A percentile compares a stretch with the other conserved stretches of the same genome.
Conservation (phyloP, 1,140 invertebrate species). For the Meloidogyne chitwoodi region DNA sequence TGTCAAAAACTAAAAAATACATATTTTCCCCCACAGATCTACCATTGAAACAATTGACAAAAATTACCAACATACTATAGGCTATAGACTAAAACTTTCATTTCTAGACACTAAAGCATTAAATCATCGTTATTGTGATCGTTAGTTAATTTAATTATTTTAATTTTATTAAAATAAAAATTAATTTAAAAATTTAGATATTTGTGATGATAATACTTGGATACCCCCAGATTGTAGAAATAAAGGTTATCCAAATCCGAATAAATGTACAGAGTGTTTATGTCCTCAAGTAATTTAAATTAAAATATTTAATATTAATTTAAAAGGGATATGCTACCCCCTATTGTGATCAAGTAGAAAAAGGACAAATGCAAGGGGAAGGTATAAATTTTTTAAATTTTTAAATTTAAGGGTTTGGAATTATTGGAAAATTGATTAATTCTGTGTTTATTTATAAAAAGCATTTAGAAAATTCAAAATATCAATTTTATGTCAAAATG, state of each 20-base stretch:
- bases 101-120: slow-evolving; percentile 17
- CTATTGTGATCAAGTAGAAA: slow-evolving; percentile 5
- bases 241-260: slow-evolving; percentile 12
- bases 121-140: slow-evolving; percentile 20
- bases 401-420: too few species aligned
- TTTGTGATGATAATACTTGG: slow-evolving; percentile 13
- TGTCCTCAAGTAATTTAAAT: neutral
- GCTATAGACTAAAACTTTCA: slow-evolving; percentile 3
- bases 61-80: slow-evolving; percentile 17
- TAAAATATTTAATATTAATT: neutral
- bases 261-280: slow-evolving; percentile 14
- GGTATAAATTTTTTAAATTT: neutral
- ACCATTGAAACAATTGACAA: slow-evolving; percentile 21
- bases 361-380: neutral
- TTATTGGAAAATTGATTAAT: too few species aligned
- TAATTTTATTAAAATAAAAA: neutral
- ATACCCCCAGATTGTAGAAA: slow-evolving; percentile 15
- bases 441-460: too few species aligned
- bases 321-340: neutral
- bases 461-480: too few species aligned
- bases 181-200: slow-evolving; percentile 6
- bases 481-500: neutral
- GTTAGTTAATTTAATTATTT: neutral
- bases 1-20: too few species aligned
- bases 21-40: neutral